Base-by-base conservation (phyloP, 2,888 invertebrate genomes). In the Epistrophella euchroma region DNA sequence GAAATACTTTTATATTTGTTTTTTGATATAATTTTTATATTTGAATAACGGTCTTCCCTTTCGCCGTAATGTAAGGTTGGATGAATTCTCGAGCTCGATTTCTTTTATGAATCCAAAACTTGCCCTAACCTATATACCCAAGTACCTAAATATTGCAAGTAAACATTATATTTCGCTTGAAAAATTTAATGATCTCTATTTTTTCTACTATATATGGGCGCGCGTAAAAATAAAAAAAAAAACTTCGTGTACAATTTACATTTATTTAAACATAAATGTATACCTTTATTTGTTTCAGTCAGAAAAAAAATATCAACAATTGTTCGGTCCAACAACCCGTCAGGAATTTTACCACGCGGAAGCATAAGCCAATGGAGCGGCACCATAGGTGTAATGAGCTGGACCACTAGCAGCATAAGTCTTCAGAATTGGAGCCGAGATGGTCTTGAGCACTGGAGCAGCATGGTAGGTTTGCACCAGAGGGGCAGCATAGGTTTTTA, bases 401-500 rank as follows among this genome's bases (percentile, higher is more conserved):
- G 88, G 88, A 45, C 11, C 28, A 32, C 86, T 62, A 35, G 28
- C 70, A 25, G 72, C 19, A 11, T 89, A 88, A 0, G 66, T 52
- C 50, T 75, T 80, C 0, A 68, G 9, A n/a, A 71, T 17, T 47
- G 80, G 80, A 45, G 79, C 79, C 37, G 76, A 64, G 15, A 47
- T 73, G 68, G 70, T 81, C 37, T 76, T 76, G 11, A 43, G 10
- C 19, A 80, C 60, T 19, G 75, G 72, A 17, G 66, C 64, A 62
- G 79, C 68, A 58, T 55, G 45, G 9, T 74, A 79, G 19, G 78
- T 72, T 7, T 72, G 37, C n/a, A 81, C 17, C 11, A 74, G 19
- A 37, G 83, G 66, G 3, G 88, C 74, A 68, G 87, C 75, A 64
- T 87, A 84, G 68, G 89, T 90, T 87, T 90, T 91, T n/a, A 90